These are phyloP conservation scores for Pycnomerus fuliginosus DNA, from an alignment of 2,888 invertebrate species.

Conservation along the genomic window DNA sequence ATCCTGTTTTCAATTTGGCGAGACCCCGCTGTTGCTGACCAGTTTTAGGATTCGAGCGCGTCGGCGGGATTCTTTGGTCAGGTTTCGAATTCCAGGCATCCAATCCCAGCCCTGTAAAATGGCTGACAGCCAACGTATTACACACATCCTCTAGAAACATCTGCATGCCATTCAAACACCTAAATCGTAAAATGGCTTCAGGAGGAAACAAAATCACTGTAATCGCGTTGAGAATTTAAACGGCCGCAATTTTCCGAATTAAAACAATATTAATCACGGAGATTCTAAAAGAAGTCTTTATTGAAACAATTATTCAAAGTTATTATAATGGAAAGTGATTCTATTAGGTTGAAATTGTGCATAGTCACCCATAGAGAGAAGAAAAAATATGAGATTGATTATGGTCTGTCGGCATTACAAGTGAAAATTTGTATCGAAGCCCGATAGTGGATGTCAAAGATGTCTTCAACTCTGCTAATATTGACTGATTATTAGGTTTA, in stretches of 20 bases:
- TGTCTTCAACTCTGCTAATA: conserved; percentile 26
- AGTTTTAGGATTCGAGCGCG: conserved; percentile 40
- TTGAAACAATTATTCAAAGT: conserved; percentile 51
- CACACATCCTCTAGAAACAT: conserved; percentile 13
- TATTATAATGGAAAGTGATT: conserved; percentile 53
- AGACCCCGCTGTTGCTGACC: conserved; percentile 41
- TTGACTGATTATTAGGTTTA: conserved; percentile 27
- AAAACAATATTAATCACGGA: conserved; percentile 44
- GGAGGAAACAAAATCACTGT: no score
- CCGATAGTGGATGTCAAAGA: conserved; percentile 25
- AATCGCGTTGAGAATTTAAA: no score
- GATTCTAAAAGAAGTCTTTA: conserved; percentile 39
- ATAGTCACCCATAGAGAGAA: conserved; percentile 42
- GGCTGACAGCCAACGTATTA: conserved; percentile 26
- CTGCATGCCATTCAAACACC: conserved; percentile 12
- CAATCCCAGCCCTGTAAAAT: conserved; percentile 38
- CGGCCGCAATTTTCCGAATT: conserved; percentile 26
- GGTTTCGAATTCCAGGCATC: conserved; percentile 34
- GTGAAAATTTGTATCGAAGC: conserved; percentile 42
- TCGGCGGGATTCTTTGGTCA: conserved; percentile 40
- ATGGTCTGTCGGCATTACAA: conserved; percentile 47
- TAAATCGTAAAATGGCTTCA: conserved; percentile 9
- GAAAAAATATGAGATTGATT: conserved; percentile 45
- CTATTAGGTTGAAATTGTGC: conserved; percentile 49
- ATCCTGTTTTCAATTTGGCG: conserved; percentile 48